Conservation (phyloP, 2,797 vertebrate genomes). For the Triplophysa yarkandensis region DNA sequence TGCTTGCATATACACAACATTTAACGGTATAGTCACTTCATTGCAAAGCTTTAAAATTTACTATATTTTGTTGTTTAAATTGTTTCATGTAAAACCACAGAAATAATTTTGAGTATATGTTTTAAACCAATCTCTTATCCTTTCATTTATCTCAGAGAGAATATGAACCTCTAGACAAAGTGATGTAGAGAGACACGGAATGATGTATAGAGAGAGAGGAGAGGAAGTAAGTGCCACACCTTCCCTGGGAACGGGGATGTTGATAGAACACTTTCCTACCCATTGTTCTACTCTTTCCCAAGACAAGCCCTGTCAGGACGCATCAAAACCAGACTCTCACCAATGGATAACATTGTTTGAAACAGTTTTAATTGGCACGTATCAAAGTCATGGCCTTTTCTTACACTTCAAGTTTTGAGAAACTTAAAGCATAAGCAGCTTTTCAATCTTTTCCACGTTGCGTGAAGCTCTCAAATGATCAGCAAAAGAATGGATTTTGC, state of each 20-base stretch:
- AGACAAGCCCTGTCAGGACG: conserved; percentile 13
- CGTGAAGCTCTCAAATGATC: not conserved
- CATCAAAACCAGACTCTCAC: conserved; percentile 21
- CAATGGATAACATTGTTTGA: not conserved
- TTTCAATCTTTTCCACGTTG: not conserved
- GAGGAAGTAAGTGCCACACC: conserved; percentile 60
- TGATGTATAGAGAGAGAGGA: not conserved
- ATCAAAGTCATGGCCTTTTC: not conserved
- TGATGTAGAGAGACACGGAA: not conserved
- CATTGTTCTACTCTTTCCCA: conserved; percentile 69
- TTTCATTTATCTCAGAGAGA: not conserved
- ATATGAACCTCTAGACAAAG: too few relatives aligned
- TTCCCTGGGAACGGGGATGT: conserved; percentile 68
- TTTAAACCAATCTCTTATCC: not conserved
- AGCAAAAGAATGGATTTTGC: not conserved
- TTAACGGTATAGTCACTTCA: too few relatives aligned
- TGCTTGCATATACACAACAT: too few relatives aligned
- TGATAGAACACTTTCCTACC: conserved; percentile 63
- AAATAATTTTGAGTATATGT: too few relatives aligned
- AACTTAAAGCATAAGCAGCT: not conserved
- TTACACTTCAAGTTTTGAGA: not conserved
- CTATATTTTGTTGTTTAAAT: too few relatives aligned
- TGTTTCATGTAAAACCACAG: too few relatives aligned
- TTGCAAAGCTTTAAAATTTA: too few relatives aligned
- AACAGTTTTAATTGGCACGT: not conserved